phyloP scores from a whole-genome alignment of 2,113 vertebrate genomes.

The Coryphaenoides rupestris region DNA sequence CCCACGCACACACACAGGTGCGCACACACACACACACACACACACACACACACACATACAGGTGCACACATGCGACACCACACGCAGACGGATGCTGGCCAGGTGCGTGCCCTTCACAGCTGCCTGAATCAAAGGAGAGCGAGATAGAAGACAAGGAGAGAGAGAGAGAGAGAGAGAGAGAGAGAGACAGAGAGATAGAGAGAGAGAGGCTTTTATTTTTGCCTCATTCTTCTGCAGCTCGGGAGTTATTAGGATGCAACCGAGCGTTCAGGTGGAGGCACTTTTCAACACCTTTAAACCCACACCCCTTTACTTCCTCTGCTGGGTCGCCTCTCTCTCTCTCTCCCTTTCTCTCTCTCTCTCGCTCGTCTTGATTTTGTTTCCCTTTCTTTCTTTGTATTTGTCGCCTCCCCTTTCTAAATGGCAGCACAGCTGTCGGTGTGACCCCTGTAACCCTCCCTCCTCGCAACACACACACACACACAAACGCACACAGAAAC shows the following conservation, averaged over 20 bases:
- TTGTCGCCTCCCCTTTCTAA: constrained; percentile 21
- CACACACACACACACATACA: background rate
- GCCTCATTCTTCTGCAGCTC: constrained; percentile 20
- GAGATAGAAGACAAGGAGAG: constrained; percentile 28
- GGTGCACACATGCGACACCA: background rate
- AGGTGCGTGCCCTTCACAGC: constrained; percentile 59
- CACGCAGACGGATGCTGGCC: constrained; percentile 41
- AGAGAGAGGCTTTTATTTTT: background rate
- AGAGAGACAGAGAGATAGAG: constrained; percentile 20
- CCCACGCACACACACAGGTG: background rate
- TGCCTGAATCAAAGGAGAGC: constrained; percentile 44
- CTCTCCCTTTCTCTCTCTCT: constrained; percentile 23
- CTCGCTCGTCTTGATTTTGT: background rate
- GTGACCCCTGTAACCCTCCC: constrained; percentile 2
- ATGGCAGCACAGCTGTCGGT: constrained; percentile 40
- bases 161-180: constrained; percentile 6
- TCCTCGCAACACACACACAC: background rate
- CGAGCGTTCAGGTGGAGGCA: constrained; percentile 64
- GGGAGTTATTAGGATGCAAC: constrained; percentile 69
- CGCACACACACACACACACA: constrained; percentile 16
- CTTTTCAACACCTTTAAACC: constrained; percentile 63
- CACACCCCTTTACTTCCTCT: constrained; percentile 54
- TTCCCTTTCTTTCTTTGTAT: too few relatives aligned
- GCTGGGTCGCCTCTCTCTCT: constrained; percentile 24
- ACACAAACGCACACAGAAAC: background rate